Evolutionary conservation across 2,888 invertebrate species (phyloP).

Genomic region (Drosophila austrosaltans): DNA sequence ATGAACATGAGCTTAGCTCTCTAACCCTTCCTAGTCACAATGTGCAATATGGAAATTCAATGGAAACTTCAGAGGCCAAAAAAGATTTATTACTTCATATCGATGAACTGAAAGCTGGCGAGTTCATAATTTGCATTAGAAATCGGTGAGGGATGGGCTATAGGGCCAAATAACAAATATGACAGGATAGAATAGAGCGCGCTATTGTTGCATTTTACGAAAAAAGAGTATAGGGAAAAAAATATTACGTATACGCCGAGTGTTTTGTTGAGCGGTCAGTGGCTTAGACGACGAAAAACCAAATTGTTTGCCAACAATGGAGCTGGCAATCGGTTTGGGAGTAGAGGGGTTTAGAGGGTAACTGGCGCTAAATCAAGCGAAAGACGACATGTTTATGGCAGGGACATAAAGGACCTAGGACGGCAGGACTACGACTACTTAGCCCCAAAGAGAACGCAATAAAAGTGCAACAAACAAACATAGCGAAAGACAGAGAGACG

Average conservation of each 20-base stretch:
- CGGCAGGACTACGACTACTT: constrained; percentile 56
- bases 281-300: constrained; percentile 61
- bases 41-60: constrained; percentile 61
- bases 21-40: constrained; percentile 40
- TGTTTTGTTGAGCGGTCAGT: constrained; percentile 60
- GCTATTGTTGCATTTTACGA: constrained; percentile 46
- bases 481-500: constrained; percentile 47
- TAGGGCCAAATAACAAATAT: constrained; percentile 45
- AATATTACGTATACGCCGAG: constrained; percentile 62
- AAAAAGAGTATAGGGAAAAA: constrained; percentile 8
- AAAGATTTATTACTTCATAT: constrained; percentile 79
- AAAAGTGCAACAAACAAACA: constrained; percentile 81
- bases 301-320: constrained; percentile 54
- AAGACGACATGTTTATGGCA: constrained; percentile 84
- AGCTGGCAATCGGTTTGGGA: not conserved
- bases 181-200: constrained; percentile 36
- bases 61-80: constrained; percentile 54
- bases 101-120: constrained; percentile 33
- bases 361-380: constrained; percentile 81
- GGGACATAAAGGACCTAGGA: constrained; percentile 41
- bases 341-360: constrained; percentile 5
- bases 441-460: constrained; percentile 76
- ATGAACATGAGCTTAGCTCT: constrained; percentile 15
- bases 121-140: constrained; percentile 51
- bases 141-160: constrained; percentile 37